phyloP scores from a whole-genome alignment of 2,888 invertebrate genomes.

The Papilio gigon region DNA sequence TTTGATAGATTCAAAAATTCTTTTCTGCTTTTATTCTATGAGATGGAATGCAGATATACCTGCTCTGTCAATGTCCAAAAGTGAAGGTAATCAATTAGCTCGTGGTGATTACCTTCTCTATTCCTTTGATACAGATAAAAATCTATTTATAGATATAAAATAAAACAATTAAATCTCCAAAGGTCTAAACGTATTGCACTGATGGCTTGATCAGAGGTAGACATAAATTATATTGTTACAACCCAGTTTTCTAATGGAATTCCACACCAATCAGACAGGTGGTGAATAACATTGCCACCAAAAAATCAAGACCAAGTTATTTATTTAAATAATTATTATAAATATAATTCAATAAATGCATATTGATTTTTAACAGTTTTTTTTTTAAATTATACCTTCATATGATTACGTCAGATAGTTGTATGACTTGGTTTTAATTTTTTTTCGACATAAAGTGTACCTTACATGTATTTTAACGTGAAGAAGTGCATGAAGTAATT shows the following conservation, averaged over 20 bases:
- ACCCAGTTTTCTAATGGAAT: neutral
- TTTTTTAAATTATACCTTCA: too few relatives aligned
- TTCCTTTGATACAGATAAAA: neutral
- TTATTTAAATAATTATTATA: neutral
- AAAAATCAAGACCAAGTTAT: neutral
- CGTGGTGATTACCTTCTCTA: neutral
- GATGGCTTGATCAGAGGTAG: neutral
- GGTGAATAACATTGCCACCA: neutral
- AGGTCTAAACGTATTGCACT: neutral
- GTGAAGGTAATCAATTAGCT: neutral
- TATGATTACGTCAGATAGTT: too few relatives aligned
- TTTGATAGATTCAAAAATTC: neutral
- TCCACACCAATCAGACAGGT: neutral
- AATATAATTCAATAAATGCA: too few relatives aligned
- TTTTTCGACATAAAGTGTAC: too few relatives aligned
- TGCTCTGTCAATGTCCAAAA: neutral
- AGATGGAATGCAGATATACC: neutral
- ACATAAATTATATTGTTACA: slow-evolving; percentile 1
- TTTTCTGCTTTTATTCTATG: neutral
- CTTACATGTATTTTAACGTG: too few relatives aligned
- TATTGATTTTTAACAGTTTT: too few relatives aligned
- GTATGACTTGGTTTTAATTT: too few relatives aligned
- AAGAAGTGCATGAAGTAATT: too few relatives aligned
- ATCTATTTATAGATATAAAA: neutral
- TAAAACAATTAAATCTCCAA: neutral